Base-by-base conservation (phyloP, 2,797 vertebrate species). In the Todus mexicanus region DNA sequence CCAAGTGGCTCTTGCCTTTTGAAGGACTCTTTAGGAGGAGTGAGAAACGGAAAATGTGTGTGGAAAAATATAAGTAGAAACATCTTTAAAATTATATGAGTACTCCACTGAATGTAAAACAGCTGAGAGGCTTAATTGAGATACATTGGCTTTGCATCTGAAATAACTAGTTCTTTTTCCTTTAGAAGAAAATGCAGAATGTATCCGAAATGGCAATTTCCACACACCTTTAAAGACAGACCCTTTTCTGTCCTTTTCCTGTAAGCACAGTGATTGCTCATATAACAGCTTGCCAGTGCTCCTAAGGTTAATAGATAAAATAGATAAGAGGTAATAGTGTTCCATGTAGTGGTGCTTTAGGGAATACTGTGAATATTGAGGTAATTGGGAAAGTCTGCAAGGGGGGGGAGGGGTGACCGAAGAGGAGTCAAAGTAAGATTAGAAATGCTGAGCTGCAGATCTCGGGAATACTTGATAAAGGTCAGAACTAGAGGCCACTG, bases 251-350 rank as follows among this genome's bases (percentile, higher is more conserved):
- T 61, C 57, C 65, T 76, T 87, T 63, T 85, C 71, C 57, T 89
- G 22, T 54, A 83, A 74, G 90, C 54, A 31, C 38, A 45, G 47
- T 53, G 54, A 84, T 87, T 61, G 76, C 70, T 70, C 15, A 2
- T 85, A 81, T 83, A 83, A 85, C 75, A 85, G 87, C 79, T 87
- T 85, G 63, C 66, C 1, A 0, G 15, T 72, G 70, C 89, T 95
- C 61, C 87, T 60, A 11, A 89, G 87, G 84, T 94, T 96, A 96
- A 93, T 85, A 94, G 89, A 85, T 81, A 92, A 94, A 92, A 84
- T 84, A 87, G 88, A 14, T 89, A 87, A 86, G 64, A 92, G 86
- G 84, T 89, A 89, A 88, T 83, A 66, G 82, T 75, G 70, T 75
- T 93, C 81, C 69, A 9, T 94, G 89, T 87, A 70, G 63, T 0